Evolutionary conservation across 2,113 vertebrate species (phyloP).

Genomic region (Brachyhypopomus gauderio): DNA sequence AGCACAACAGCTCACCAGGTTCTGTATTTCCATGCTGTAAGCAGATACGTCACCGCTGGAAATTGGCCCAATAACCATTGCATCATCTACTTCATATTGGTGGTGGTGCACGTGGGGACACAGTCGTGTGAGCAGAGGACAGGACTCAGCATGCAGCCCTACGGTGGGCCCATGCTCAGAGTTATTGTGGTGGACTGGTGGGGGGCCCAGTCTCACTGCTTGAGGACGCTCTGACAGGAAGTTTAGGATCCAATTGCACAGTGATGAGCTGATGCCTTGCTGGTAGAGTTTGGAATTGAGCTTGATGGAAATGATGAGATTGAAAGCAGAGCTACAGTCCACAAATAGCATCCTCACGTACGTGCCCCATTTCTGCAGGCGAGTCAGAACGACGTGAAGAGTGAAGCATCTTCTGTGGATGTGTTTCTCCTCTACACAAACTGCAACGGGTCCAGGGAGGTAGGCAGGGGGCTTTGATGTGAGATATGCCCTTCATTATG

Average conservation of each 20-base stretch:
- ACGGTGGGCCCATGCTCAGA: too few species aligned
- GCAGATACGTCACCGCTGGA: too few species aligned
- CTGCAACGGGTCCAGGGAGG: not conserved
- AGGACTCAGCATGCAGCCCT: too few species aligned
- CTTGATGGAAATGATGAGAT: not conserved
- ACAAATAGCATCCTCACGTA: not conserved
- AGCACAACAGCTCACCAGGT: too few species aligned
- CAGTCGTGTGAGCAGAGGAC: too few species aligned
- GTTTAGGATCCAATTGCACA: constrained; percentile 5
- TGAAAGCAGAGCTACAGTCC: not conserved
- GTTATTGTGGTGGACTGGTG: too few species aligned
- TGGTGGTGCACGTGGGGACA: too few species aligned
- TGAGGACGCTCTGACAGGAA: not conserved
- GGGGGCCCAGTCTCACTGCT: not conserved
- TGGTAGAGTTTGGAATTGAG: constrained; percentile 19
- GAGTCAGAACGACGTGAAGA: not conserved
- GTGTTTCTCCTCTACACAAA: not conserved
- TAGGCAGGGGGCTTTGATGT: not conserved
- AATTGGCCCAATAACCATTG: too few species aligned
- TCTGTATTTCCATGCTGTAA: too few species aligned
- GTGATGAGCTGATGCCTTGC: constrained; percentile 20
- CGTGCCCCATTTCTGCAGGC: not conserved
- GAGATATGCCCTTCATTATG: not conserved
- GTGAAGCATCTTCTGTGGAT: not conserved
- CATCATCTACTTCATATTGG: too few species aligned